Conservation (phyloP, 1,140 invertebrate species). For the Drosophila sechellia region DNA sequence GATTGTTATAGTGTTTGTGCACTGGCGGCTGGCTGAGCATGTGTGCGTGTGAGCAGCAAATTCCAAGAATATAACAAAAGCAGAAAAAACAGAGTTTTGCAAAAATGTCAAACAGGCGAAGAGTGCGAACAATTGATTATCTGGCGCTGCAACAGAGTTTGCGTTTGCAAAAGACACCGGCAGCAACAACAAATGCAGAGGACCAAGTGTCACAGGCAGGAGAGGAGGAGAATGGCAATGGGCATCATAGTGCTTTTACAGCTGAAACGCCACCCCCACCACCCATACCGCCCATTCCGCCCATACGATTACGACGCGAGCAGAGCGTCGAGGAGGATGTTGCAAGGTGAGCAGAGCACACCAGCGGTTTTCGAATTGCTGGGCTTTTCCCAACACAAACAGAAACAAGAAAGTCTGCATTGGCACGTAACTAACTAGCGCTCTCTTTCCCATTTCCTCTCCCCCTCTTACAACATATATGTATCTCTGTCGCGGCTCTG, state of each 20-base stretch:
- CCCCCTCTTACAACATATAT: not conserved
- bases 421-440: conserved; percentile 25
- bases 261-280: conserved; percentile 5
- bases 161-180: conserved; percentile 44
- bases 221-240: conserved; percentile 30
- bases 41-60: conserved; percentile 24
- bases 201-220: not conserved
- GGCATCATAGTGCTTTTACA: conserved; percentile 9
- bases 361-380: conserved; percentile 15
- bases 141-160: conserved; percentile 62
- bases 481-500: not conserved
- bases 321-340: conserved; percentile 69
- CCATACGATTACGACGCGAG: conserved; percentile 60
- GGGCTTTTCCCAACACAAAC: conserved; percentile 22
- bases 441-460: not conserved
- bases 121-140: conserved; percentile 72
- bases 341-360: conserved; percentile 63
- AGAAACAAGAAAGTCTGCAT: conserved; percentile 38
- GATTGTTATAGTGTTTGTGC: conserved; percentile 27
- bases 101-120: conserved; percentile 68
- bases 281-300: conserved; percentile 52
- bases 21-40: not conserved
- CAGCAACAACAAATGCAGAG: conserved; percentile 20
- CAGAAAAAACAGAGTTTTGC: conserved; percentile 19
- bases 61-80: conserved; percentile 63